Percentiles rank a stretch among this genome's conserved stretches.
phyloP scores from a whole-genome alignment of 23 tunicate genomes.

The Aplidium turbinatum region DNA sequence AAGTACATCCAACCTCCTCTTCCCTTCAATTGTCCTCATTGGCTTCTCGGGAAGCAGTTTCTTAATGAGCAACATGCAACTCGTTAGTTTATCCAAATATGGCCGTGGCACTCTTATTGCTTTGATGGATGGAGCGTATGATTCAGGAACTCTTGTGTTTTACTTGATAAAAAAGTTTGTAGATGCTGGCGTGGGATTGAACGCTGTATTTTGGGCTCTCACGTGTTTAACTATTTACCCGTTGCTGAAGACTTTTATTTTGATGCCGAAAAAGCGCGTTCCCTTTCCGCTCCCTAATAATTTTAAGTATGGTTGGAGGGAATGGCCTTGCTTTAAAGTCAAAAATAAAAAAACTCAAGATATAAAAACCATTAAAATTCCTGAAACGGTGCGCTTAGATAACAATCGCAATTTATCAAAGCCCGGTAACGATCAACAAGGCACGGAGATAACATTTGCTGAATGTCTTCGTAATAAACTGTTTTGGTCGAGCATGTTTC shows the following conservation, averaged over 20 bases:
- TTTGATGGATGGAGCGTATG: slow-evolving; percentile 39
- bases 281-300: too few species aligned
- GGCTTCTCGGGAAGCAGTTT: slow-evolving; percentile 39
- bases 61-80: slow-evolving; percentile 51
- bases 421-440: too few species aligned
- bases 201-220: slow-evolving; percentile 23
- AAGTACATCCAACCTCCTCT: slow-evolving; percentile 31
- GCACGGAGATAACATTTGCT: too few species aligned
- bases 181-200: slow-evolving; percentile 28
- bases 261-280: slow-evolving; percentile 35
- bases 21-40: slow-evolving; percentile 35
- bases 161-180: slow-evolving; percentile 35
- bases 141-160: slow-evolving; percentile 42
- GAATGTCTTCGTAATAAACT: too few species aligned
- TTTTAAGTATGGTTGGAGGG: too few species aligned
- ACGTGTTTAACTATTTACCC: slow-evolving; percentile 22
- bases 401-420: too few species aligned
- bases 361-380: too few species aligned
- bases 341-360: too few species aligned
- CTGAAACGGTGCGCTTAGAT: too few species aligned
- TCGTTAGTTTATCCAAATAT: slow-evolving; percentile 36
- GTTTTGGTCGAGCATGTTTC: too few species aligned
- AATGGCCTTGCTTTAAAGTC: too few species aligned
- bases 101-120: slow-evolving; percentile 35
- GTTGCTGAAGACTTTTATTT: slow-evolving; percentile 49